Evolutionary conservation across 2,113 vertebrate genomes (phyloP).

Genomic region (Aptenodytes patagonicus): DNA sequence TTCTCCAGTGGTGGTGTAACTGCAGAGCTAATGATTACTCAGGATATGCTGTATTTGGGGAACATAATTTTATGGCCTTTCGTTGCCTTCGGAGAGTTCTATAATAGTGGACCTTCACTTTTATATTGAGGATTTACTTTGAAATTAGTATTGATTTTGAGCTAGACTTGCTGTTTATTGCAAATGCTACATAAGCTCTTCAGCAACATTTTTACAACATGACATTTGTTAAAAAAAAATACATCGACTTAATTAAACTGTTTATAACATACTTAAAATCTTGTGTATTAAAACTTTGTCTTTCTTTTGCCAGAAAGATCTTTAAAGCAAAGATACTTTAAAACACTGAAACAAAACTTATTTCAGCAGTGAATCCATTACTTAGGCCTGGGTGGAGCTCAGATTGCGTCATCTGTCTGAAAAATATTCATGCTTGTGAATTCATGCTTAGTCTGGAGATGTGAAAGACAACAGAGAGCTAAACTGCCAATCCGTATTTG

Average conservation of each 20-base stretch:
- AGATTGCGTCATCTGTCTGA: background rate
- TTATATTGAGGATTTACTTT: background rate
- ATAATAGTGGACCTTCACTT: background rate
- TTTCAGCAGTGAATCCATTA: background rate
- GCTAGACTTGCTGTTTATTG: background rate
- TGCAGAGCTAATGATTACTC: background rate
- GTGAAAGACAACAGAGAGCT: fast-evolving
- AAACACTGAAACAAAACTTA: background rate
- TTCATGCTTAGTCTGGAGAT: background rate
- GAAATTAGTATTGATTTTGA: background rate
- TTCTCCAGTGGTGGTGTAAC: background rate
- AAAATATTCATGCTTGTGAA: background rate
- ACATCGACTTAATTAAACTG: background rate
- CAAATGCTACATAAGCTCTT: background rate
- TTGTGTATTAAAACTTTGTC: background rate
- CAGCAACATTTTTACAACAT: background rate
- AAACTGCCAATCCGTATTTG: background rate
- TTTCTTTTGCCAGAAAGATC: background rate
- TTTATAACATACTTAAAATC: background rate
- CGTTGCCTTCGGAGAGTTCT: background rate
- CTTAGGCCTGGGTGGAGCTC: background rate
- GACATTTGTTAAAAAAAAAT: background rate
- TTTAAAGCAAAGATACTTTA: background rate
- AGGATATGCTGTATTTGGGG: background rate
- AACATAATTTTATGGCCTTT: background rate